Base-by-base conservation (phyloP, 92 coral and sea anemone species). In the Epizoanthus rinbou region DNA sequence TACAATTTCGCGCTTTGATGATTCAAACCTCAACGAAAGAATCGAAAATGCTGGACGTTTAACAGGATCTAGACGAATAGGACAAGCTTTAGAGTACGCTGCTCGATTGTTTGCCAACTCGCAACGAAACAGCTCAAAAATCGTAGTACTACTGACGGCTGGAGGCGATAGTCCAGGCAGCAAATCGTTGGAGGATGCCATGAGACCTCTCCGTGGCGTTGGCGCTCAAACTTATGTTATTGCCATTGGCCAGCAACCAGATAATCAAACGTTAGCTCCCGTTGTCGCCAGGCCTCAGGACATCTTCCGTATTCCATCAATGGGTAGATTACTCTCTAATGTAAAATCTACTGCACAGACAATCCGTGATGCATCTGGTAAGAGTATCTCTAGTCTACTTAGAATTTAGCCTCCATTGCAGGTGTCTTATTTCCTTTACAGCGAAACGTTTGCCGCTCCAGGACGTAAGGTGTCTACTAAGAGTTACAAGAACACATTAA, bases 171-270 rank as follows among this genome's bases (percentile, higher is more conserved):
- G 80, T 62, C 75, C 89, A 15, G 84, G 89, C 2, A 41, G 74
- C 23, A 80, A 80, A 81, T 85, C 89, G 8, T 50, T 86, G 14
- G 57, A 74, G 37, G 89, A 86, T 72, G 89, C 86, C 58, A 85
- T 86, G 71, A 86, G 83, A 52, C 86, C 89, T 14, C 75, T 73
- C 17, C 67, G 69, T 56, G 65, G 81, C 19, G 65, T 52, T 63
- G 89, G 82, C 35, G 79, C 69, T 52, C 78, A 74, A 17, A 81
- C 73, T 14, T 86, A 81, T 81, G 86, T 81, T 45, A 59, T 86
- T 81, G 86, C 82, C 9, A 56, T 86, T 62, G 89, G 89, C 6
- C 64, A 74, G 11, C 64, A 56, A 14, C 54, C 86, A 37, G 73
- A 67, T 17, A 67, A 84, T 23, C 62, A 47, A 63, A 63, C n/a